Conservation (phyloP, 2,888 invertebrate genomes). For the Caenorhabditis wallacei region DNA sequence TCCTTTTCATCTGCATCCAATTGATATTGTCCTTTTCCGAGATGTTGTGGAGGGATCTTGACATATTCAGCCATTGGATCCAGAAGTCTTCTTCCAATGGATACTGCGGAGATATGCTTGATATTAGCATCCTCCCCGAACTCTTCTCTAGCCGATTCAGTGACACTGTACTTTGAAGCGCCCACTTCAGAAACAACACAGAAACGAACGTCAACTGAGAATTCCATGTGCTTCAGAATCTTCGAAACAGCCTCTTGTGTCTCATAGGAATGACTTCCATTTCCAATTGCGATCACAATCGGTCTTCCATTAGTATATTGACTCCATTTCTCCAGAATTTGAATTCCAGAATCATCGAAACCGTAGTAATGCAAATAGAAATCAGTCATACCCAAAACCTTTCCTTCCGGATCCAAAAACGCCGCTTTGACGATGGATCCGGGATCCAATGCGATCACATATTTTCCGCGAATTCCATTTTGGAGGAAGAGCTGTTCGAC, state of each 20-base stretch:
- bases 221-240: constrained; percentile 28
- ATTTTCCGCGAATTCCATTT: constrained; percentile 88
- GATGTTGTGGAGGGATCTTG: constrained; percentile 93
- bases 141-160: constrained; percentile 89
- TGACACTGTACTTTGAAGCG: constrained; percentile 94
- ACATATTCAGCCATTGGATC: constrained; percentile 94
- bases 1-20: constrained; percentile 92
- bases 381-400: constrained; percentile 79
- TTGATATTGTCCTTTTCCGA: constrained; percentile 95
- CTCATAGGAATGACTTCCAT: constrained; percentile 52
- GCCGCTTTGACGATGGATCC: constrained; percentile 89
- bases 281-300: constrained; percentile 88
- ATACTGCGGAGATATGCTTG: constrained; percentile 83
- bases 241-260: constrained; percentile 49
- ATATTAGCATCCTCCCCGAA: constrained; percentile 35
- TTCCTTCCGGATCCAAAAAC: constrained; percentile 87
- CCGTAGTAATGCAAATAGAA: too few relatives aligned
- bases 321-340: constrained; percentile 86
- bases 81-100: constrained; percentile 91
- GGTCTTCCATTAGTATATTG: constrained; percentile 86
- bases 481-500: constrained; percentile 90
- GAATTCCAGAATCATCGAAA: constrained; percentile 71
- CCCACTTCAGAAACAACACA: constrained; percentile 92
- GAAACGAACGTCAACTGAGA: constrained; percentile 30
- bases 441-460: constrained; percentile 92